Conservation (phyloP, 2,797 vertebrate species). For the Graptemys geographica region DNA sequence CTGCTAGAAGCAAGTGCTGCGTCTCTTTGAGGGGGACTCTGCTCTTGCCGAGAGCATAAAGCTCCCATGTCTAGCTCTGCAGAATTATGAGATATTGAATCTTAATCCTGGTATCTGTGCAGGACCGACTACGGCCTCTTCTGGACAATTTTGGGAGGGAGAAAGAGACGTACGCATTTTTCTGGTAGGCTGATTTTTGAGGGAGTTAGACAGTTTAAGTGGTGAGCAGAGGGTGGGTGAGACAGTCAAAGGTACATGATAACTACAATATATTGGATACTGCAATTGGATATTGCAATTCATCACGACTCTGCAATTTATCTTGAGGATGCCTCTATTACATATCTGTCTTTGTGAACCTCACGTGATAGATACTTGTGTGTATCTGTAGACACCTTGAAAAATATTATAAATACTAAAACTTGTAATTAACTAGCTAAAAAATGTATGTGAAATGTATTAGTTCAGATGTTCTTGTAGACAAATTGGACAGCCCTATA, state of each 20-base stretch:
- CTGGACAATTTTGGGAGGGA: neutral
- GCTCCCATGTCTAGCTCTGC: neutral
- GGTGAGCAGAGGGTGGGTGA: neutral
- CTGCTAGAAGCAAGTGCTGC: neutral
- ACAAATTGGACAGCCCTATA: neutral
- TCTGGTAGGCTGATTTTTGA: neutral
- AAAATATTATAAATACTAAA: neutral
- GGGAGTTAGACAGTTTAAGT: neutral
- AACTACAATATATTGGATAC: neutral
- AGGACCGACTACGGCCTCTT: neutral
- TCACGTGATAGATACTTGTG: neutral
- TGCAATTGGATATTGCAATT: neutral
- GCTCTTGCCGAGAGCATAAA: neutral
- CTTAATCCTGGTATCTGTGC: neutral
- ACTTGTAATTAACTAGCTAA: rapidly evolving
- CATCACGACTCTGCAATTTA: neutral
- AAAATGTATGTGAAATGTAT: neutral
- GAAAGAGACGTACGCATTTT: neutral
- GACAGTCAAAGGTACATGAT: neutral
- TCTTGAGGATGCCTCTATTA: neutral
- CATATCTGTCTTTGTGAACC: neutral
- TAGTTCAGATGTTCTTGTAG: neutral
- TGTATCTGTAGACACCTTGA: neutral
- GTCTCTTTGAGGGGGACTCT: neutral
- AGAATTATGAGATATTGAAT: neutral